Evolutionary conservation across 2,888 invertebrate species (phyloP).

Genomic region (Tachina grossa): DNA sequence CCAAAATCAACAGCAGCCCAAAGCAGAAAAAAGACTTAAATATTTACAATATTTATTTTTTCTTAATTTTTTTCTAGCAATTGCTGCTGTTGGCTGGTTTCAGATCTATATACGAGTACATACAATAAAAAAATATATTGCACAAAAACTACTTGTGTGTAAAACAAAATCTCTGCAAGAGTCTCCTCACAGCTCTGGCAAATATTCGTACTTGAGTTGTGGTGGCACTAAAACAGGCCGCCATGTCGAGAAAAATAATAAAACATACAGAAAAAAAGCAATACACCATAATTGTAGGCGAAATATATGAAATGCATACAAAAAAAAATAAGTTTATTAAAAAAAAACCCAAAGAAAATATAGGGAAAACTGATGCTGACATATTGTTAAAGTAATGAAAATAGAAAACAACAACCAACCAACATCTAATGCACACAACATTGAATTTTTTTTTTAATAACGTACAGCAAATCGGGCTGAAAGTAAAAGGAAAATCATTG

Average conservation of each 20-base stretch:
- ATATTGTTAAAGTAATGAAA: slow-evolving; percentile 63
- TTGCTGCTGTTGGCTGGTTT: slow-evolving; percentile 24
- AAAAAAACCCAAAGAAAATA: slow-evolving; percentile 46
- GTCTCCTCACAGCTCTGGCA: slow-evolving; percentile 9
- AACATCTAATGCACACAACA: slow-evolving; percentile 23
- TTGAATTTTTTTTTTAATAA: slow-evolving; percentile 61
- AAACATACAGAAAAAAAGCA: neutral
- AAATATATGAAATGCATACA: slow-evolving; percentile 47
- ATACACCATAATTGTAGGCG: slow-evolving; percentile 58
- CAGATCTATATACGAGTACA: neutral
- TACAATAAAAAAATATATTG: slow-evolving; percentile 54
- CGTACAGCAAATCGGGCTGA: slow-evolving; percentile 75
- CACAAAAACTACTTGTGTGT: slow-evolving; percentile 59
- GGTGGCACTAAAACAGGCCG: slow-evolving; percentile 51
- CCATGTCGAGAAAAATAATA: slow-evolving; percentile 58
- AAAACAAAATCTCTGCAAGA: slow-evolving; percentile 56
- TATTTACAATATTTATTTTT: slow-evolving; percentile 40
- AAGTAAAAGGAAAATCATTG: slow-evolving; percentile 79
- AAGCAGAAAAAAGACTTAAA: slow-evolving; percentile 44
- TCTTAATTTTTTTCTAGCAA: slow-evolving; percentile 8
- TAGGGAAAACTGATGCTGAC: slow-evolving; percentile 64
- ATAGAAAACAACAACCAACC: slow-evolving; percentile 20
- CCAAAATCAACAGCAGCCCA: slow-evolving; percentile 22
- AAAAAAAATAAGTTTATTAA: slow-evolving; percentile 3
- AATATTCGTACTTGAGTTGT: slow-evolving; percentile 19